A percentile compares a stretch with the other conserved stretches of the same genome.
Conservation (phyloP, 2,888 invertebrate genomes). For the Sarcophaga variegata region DNA sequence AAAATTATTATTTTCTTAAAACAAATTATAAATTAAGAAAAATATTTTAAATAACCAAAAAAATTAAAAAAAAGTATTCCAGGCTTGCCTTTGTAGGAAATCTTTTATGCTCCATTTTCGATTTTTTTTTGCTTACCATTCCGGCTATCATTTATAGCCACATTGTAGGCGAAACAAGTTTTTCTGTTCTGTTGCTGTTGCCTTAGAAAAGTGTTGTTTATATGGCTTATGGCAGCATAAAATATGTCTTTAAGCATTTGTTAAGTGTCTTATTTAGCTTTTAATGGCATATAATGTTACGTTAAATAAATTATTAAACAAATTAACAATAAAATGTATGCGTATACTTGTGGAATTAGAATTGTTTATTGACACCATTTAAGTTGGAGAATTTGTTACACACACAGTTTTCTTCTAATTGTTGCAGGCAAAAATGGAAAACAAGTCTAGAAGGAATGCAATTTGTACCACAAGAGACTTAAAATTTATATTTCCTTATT, state of each 20-base stretch:
- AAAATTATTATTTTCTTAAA: constrained; percentile 7
- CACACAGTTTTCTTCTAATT: too few relatives aligned
- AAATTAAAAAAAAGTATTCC: too few relatives aligned
- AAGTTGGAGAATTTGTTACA: too few relatives aligned
- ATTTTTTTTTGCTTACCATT: too few relatives aligned
- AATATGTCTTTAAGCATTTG: constrained; percentile 54
- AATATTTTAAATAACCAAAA: too few relatives aligned
- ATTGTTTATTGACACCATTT: neutral
- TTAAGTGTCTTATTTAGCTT: constrained; percentile 62
- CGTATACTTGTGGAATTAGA: neutral
- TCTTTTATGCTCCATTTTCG: constrained; percentile 2
- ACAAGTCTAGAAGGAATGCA: too few relatives aligned
- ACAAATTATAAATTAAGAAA: neutral
- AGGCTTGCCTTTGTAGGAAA: neutral
- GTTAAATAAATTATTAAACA: constrained; percentile 40
- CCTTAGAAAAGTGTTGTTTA: neutral
- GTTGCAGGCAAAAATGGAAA: too few relatives aligned
- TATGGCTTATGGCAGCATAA: constrained; percentile 34
- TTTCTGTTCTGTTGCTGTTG: neutral
- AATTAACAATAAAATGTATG: constrained; percentile 42
- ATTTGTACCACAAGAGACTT: too few relatives aligned
- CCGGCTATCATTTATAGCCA: constrained; percentile 19
- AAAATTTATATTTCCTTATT: too few relatives aligned
- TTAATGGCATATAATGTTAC: constrained; percentile 57
- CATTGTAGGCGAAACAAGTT: constrained; percentile 65